These are phyloP conservation scores for cattle (Bos taurus) DNA, from an alignment of 2,113 vertebrate genomes.

Conservation along the genomic window DNA sequence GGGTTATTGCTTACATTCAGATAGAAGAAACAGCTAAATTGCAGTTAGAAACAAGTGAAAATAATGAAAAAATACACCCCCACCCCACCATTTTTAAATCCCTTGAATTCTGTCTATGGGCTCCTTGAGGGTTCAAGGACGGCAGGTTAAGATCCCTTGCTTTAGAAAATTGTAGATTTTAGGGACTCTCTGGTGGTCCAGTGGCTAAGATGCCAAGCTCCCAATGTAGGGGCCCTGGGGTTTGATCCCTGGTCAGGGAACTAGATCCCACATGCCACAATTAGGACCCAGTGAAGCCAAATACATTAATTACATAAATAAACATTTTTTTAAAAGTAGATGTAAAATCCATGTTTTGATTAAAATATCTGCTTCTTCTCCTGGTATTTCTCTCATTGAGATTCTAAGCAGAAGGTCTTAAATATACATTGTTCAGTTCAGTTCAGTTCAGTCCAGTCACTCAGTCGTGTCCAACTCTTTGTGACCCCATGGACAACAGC, in stretches of 20 bases:
- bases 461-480: fast-evolving
- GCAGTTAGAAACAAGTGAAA: background rate
- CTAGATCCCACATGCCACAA: background rate
- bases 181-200: background rate
- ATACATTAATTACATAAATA: background rate
- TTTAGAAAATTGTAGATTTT: background rate
- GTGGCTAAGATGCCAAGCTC: background rate
- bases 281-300: background rate
- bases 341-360: background rate
- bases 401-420: background rate
- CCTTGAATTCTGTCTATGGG: background rate
- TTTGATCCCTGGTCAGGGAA: background rate
- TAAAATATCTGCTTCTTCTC: background rate
- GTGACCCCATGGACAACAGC: background rate
- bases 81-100: background rate
- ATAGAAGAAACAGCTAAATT: background rate
- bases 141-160: background rate
- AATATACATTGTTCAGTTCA: background rate
- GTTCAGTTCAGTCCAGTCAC: background rate
- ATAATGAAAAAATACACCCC: background rate
- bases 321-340: background rate
- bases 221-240: background rate
- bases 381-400: background rate
- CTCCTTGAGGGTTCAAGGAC: background rate
- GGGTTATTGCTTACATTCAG: background rate